Percentiles rank a stretch among this genome's conserved stretches.
These are phyloP conservation scores for Ochropacha duplaris DNA, from an alignment of 2,888 invertebrate genomes.

Conservation along the genomic window DNA sequence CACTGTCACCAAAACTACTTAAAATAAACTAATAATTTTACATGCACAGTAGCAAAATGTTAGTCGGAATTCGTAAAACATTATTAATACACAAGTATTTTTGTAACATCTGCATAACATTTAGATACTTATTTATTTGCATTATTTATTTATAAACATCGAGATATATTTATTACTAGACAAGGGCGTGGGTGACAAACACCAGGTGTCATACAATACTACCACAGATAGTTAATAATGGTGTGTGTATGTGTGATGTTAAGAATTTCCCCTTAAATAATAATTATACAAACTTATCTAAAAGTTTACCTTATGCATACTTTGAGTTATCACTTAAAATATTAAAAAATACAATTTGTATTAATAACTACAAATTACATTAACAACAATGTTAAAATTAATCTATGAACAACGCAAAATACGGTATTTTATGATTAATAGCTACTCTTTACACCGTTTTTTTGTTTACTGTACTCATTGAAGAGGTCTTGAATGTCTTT, in stretches of 20 bases:
- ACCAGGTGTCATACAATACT: constrained; percentile 11
- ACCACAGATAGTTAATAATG: constrained; percentile 2
- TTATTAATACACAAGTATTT: background rate
- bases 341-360: constrained; percentile 17
- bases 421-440: constrained; percentile 32
- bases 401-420: constrained; percentile 19
- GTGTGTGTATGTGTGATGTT: background rate
- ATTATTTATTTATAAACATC: background rate
- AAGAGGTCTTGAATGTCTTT: constrained; percentile 88
- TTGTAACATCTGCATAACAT: background rate
- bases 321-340: constrained; percentile 36
- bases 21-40: constrained; percentile 12
- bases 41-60: constrained; percentile 11
- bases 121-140: background rate
- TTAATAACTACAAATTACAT: background rate
- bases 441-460: constrained; percentile 51
- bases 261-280: constrained; percentile 18
- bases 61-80: background rate
- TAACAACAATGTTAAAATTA: constrained; percentile 12
- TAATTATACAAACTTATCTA: constrained; percentile 21
- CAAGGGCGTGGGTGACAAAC: too few relatives aligned
- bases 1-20: constrained; percentile 20
- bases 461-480: constrained; percentile 79
- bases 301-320: constrained; percentile 37
- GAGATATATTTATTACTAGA: too few relatives aligned